Conservation (phyloP, 1,140 invertebrate genomes). For the Alviniconcha marisindica region DNA sequence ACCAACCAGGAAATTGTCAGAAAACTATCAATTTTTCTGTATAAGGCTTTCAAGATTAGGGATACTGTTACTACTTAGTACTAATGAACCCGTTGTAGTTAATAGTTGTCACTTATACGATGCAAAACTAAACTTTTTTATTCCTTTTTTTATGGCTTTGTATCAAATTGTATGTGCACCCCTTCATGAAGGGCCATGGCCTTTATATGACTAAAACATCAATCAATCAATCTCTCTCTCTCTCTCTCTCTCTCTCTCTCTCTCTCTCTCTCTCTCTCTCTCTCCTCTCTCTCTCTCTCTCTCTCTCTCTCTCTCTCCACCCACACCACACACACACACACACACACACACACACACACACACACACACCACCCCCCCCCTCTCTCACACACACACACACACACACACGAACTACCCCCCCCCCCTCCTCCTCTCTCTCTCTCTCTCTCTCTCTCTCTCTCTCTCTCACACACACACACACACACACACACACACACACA, state of each 20-base stretch:
- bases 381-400: background rate
- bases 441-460: conserved; percentile 3
- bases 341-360: background rate
- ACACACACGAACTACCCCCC: background rate
- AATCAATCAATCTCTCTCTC: background rate
- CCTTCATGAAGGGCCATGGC: no score
- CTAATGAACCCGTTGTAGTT: no score
- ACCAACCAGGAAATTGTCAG: no score
- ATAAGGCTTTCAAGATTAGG: no score
- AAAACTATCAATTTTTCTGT: no score
- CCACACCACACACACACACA: background rate
- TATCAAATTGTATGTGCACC: no score
- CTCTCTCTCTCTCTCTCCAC: conserved; percentile 13
- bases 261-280: background rate
- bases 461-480: background rate
- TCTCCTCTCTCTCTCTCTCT: conserved; percentile 24
- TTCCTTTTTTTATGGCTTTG: no score
- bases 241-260: conserved; percentile 17
- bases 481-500: background rate
- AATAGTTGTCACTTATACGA: no score
- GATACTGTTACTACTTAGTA: no score
- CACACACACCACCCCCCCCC: background rate
- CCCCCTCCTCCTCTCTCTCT: no score
- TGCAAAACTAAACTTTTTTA: no score
- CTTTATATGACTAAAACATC: no score